Base-by-base conservation (phyloP, 1,140 invertebrate genomes). In the Venturia canescens region DNA sequence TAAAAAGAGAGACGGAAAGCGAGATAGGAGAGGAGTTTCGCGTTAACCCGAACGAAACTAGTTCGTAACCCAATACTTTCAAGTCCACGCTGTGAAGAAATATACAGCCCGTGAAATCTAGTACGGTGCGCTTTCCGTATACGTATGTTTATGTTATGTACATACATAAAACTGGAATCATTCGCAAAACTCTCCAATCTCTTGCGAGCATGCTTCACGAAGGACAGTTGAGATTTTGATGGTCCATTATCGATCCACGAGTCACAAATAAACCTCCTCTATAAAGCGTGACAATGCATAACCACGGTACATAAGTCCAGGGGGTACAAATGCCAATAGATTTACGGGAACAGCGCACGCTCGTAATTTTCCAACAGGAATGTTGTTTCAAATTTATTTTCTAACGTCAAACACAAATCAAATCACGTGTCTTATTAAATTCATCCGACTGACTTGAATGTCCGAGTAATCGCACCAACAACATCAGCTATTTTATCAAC, bases 51-150 rank as follows among this genome's bases (percentile, higher is more conserved):
- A 77, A 77, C 75, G 79, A 83, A 87, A 85, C 86, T 84, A 85
- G 86, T 85, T 70, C 78, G 87, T 88, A 90, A 91, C 72, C 83
- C 80, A 89, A 91, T 89, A 84, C 85, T 85, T 87, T 88, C 82
- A 84, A 80, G 86, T 85, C 84, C 83, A 77, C 57, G 31, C 23
- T 66, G 15, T 23, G 50, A 29, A 77, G 57, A 77, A 31, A 63
- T 77, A 77, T 77, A 77, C 83, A 71, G 81, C 84, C 87, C 85
- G 85, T 86, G 84, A 87, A 87, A 89, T 86, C 84, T 85, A 88
- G 83, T 88, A 88, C 85, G 85, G 84, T 85, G 80, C 82, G 82
- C 84, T 44, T 53, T 60, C 53, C 72, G 27, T 76, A 60, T 76
- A 53, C 29, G 7, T 26, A 27, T 23, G 23, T 63, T 7, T 63